Percentiles rank a stretch among this genome's conserved stretches.
These are phyloP conservation scores for Sarcophaga bullata DNA, from an alignment of 1,140 invertebrate species.

Conservation along the genomic window DNA sequence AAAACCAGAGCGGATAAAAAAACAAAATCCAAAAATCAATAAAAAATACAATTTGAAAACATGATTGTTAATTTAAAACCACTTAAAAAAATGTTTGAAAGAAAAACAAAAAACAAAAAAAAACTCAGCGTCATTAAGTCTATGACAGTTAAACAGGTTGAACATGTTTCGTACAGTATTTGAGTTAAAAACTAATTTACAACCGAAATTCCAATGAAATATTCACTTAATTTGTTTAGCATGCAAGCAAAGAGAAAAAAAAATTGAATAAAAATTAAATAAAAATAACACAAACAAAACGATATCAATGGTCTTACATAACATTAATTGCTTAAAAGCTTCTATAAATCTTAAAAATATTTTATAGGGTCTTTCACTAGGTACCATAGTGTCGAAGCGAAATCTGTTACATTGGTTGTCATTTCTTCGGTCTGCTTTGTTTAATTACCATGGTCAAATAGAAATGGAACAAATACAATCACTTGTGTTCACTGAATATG, in stretches of 20 bases:
- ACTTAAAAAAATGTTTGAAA: neutral
- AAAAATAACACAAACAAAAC: neutral
- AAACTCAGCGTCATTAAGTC: neutral
- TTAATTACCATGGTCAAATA: too few relatives aligned
- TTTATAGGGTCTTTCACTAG: too few relatives aligned
- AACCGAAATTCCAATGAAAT: neutral
- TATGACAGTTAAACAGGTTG: conserved; percentile 2
- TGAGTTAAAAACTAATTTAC: neutral
- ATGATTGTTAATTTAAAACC: conserved; percentile 11
- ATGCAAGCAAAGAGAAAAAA: too few relatives aligned
- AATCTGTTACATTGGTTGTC: too few relatives aligned
- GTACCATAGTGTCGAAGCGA: too few relatives aligned
- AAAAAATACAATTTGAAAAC: neutral
- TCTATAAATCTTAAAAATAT: neutral
- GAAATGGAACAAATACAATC: too few relatives aligned
- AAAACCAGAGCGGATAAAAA: too few relatives aligned
- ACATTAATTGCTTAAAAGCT: neutral
- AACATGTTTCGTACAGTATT: neutral
- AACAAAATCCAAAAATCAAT: neutral
- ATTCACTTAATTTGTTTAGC: neutral
- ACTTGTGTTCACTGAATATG: too few relatives aligned
- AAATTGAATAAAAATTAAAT: too few relatives aligned
- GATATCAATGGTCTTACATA: neutral
- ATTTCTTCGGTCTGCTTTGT: too few relatives aligned
- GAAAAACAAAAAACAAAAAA: neutral